Percentiles rank a stretch among this genome's conserved stretches.
phyloP scores from a whole-genome alignment of 2,797 vertebrate species.

The Ceyx erithaca region DNA sequence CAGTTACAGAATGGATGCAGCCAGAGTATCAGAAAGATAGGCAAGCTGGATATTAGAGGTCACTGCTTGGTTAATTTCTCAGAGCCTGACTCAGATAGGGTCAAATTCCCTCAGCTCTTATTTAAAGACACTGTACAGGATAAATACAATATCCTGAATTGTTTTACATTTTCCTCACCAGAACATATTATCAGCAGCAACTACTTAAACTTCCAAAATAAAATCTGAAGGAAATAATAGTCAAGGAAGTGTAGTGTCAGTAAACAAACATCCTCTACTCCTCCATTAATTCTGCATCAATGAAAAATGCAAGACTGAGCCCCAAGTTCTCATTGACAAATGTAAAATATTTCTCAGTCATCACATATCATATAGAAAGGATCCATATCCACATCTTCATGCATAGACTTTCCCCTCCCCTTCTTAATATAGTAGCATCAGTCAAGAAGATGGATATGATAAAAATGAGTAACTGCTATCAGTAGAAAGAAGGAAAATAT shows the following conservation, averaged over 20 bases:
- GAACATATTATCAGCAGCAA: neutral
- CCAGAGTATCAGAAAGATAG: neutral
- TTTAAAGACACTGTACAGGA: neutral
- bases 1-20: neutral
- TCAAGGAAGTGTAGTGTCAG: neutral
- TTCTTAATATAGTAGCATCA: neutral
- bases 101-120: conserved; percentile 1
- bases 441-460: neutral
- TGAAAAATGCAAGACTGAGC: neutral
- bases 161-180: conserved; percentile 22
- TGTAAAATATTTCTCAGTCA: neutral
- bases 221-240: neutral
- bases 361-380: neutral
- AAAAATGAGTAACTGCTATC: conserved; percentile 4
- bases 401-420: neutral
- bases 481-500: conserved; percentile 14
- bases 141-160: neutral
- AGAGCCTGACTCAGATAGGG: neutral
- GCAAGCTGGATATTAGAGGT: conserved; percentile 3
- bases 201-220: neutral
- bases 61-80: conserved; percentile 26
- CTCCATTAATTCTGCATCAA: neutral
- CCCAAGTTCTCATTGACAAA: neutral
- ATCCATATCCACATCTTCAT: neutral
- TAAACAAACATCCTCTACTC: neutral